phyloP scores from a whole-genome alignment of 2,888 invertebrate species.

The Spialia ferax region DNA sequence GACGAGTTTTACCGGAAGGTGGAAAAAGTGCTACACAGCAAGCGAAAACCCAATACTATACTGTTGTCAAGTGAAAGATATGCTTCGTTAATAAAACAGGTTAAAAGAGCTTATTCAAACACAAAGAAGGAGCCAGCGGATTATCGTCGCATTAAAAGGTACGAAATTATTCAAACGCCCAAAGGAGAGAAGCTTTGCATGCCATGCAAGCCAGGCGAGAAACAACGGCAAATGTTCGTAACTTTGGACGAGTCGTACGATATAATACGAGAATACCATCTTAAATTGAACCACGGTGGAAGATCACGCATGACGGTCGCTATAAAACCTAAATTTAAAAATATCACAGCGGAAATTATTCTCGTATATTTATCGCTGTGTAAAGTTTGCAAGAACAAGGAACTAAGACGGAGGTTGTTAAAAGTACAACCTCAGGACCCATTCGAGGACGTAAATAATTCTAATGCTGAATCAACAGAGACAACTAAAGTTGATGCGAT shows the following conservation, averaged over 20 bases:
- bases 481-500: neutral
- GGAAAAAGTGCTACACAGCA: conserved; percentile 49
- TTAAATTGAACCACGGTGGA: conserved; percentile 62
- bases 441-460: neutral
- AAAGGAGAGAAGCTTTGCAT: conserved; percentile 19
- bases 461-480: neutral
- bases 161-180: conserved; percentile 52
- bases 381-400: conserved; percentile 49
- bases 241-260: conserved; percentile 64
- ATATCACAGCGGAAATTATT: conserved; percentile 62
- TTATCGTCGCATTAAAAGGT: conserved; percentile 11
- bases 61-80: conserved; percentile 8
- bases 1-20: conserved; percentile 59
- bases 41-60: neutral
- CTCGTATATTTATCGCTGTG: conserved; percentile 61
- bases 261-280: conserved; percentile 60
- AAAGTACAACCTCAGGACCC: neutral
- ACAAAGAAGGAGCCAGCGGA: neutral
- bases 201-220: neutral
- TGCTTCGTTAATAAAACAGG: neutral
- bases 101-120: neutral
- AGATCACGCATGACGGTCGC: conserved; percentile 59
- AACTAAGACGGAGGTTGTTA: conserved; percentile 2
- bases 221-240: conserved; percentile 51
- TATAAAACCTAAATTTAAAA: conserved; percentile 61